Percentiles rank a stretch among this genome's conserved stretches.
Conservation (phyloP, 2,888 invertebrate genomes). For the Dexiosoma caninum region DNA sequence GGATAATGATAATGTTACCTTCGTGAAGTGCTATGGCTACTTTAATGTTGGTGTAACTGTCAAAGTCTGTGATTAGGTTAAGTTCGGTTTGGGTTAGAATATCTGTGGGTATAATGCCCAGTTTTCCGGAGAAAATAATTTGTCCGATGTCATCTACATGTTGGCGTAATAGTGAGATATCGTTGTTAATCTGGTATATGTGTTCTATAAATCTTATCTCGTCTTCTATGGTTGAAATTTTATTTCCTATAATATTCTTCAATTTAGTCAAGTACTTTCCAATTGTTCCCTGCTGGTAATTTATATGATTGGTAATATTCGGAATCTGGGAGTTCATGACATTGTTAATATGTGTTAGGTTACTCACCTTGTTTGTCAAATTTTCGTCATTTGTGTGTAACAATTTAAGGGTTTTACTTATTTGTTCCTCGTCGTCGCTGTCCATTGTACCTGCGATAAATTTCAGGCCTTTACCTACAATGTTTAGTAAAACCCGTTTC, state of each 20-base stretch:
- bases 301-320: background rate
- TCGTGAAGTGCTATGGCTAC: background rate
- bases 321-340: background rate
- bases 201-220: background rate
- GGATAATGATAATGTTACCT: background rate
- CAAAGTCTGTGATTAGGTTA: background rate
- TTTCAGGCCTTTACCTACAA: background rate
- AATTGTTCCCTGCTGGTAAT: background rate
- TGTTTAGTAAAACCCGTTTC: background rate
- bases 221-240: background rate
- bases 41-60: background rate
- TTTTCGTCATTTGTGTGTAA: background rate
- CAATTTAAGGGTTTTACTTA: background rate
- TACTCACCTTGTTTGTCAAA: background rate
- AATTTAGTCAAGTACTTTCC: slow-evolving; percentile 1
- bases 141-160: background rate
- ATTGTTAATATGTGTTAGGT: background rate
- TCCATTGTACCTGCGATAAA: background rate
- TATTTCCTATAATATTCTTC: background rate
- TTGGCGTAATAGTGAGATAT: background rate
- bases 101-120: background rate
- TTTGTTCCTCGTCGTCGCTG: background rate
- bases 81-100: background rate
- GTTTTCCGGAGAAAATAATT: background rate
- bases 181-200: background rate